Evolutionary conservation across 1,140 invertebrate species (phyloP), one percentile per base, ranked within the genome.

Genomic region (Drosophila parvula): DNA sequence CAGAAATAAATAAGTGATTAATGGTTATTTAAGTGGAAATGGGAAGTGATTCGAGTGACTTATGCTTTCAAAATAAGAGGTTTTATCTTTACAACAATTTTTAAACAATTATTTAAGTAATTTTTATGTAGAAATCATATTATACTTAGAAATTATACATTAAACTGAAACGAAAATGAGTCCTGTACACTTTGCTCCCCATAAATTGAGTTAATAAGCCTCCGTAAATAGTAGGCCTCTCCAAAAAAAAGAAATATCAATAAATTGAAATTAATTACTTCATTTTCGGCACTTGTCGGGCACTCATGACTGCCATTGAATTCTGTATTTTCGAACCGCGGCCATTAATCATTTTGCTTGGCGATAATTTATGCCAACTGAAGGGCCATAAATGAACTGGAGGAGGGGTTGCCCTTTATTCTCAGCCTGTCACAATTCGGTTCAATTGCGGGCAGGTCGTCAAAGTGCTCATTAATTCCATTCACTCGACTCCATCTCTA

Each of bases 401-500:
- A 22, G 22, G 22, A 22, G 60, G n/a, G 30, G 32, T 32, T 5
- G 40, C 60, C 12, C 44, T 64, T 65, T 65, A 43, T 55, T 47
- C 50, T 2, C 63, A 7, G 40, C 27, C 62, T 64, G 57, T 64
- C 62, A 61, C 62, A 82, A 63, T 68, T 79, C 38, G 78, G 61
- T 68, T 83, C 65, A 76, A 83, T 79, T 76, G 80, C 45, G 47
- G 34, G 45, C 45, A 27, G 38, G 51, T 32, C 48, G 45, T 79
- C 76, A 81, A 71, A 81, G 77, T 81, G 68, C 74, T 81, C 81
- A 78, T 78, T 81, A 85, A 85, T 85, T 70, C 74, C 50, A 60
- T 27, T 50, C 47, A 28, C 47, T 50, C 28, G 9, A 71, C 79
- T 85, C 43, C 43, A 51, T 16, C 36, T 5, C 51, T 70, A 71